Conservation (phyloP, 92 coral and sea anemone species). For the Muricea muricata region DNA sequence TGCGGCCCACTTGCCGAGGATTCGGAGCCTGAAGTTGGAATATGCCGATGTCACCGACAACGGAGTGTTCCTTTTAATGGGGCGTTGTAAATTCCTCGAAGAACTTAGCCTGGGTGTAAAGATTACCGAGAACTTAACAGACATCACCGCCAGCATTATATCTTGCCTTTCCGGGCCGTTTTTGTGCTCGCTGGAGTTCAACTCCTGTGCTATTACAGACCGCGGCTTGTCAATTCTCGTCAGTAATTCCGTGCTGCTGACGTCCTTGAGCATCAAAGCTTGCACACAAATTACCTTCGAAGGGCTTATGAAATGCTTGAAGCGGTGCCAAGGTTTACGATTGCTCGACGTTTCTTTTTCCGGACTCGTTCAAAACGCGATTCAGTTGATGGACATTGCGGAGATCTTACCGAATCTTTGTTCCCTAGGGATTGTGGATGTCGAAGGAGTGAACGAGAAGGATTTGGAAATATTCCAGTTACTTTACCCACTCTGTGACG, state of each 20-base stretch:
- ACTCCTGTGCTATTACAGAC: slow-evolving; percentile 92
- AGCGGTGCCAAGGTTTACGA: slow-evolving; percentile 75
- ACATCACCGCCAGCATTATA: slow-evolving; percentile 78
- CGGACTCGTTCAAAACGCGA: slow-evolving; percentile 74
- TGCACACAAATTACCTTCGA: slow-evolving; percentile 83
- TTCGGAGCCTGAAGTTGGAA: slow-evolving; percentile 84
- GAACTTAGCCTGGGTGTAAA: slow-evolving; percentile 78
- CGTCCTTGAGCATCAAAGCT: slow-evolving; percentile 83
- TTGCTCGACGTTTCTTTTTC: slow-evolving; percentile 91
- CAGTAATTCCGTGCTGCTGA: slow-evolving; percentile 73
- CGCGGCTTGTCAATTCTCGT: slow-evolving; percentile 86
- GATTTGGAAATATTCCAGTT: slow-evolving; percentile 14
- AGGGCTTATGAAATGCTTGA: slow-evolving; percentile 82
- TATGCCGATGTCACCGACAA: slow-evolving; percentile 87
- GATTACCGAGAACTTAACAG: slow-evolving; percentile 77
- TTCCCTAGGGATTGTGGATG: slow-evolving; percentile 84
- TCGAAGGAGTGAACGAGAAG: slow-evolving; percentile 69
- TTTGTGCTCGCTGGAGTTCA: slow-evolving; percentile 85
- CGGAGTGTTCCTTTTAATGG: slow-evolving; percentile 85
- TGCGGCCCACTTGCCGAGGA: slow-evolving; percentile 74
- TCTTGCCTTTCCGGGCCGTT: slow-evolving; percentile 84
- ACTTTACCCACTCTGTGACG: slow-evolving; percentile 34
- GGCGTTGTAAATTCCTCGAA: slow-evolving; percentile 78
- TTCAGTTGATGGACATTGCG: slow-evolving; percentile 87
- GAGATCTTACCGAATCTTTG: slow-evolving; percentile 82